phyloP scores from a whole-genome alignment of 2,797 vertebrate genomes.

The Macropodus opercularis region DNA sequence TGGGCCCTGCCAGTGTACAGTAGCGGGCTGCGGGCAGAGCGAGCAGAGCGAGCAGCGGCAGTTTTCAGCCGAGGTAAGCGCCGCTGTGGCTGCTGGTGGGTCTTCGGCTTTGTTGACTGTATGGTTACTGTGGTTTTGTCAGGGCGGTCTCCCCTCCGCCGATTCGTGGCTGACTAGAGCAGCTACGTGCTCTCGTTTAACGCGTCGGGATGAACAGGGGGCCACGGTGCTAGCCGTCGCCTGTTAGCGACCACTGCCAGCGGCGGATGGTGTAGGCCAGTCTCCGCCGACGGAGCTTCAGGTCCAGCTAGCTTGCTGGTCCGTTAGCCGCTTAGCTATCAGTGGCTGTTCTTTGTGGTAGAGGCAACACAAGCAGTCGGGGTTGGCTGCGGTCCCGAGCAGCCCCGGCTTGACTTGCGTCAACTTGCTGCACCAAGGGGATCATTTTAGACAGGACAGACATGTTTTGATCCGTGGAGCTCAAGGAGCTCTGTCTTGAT shows the following conservation, averaged over 20 bases:
- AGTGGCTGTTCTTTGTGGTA: conserved; percentile 29
- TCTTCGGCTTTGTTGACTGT: conserved; percentile 34
- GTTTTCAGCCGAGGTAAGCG: conserved; percentile 56
- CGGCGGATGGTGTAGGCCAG: conserved; percentile 53
- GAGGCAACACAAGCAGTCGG: conserved; percentile 2
- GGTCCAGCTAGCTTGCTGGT: conserved; percentile 51
- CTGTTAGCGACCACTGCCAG: conserved; percentile 54
- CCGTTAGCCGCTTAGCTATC: conserved; percentile 55
- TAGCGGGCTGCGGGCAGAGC: conserved; percentile 53
- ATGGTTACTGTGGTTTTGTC: conserved; percentile 9
- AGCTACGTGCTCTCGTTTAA: neutral
- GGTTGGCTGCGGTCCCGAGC: neutral
- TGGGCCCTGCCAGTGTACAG: conserved; percentile 72
- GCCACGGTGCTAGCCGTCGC: conserved; percentile 63
- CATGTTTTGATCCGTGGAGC: conserved; percentile 47
- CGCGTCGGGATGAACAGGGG: conserved; percentile 18
- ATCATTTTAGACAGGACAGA: conserved; percentile 2
- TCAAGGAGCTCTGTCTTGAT: conserved; percentile 17
- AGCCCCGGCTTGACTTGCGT: neutral
- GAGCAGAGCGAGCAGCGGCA: conserved; percentile 22
- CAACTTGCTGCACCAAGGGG: neutral
- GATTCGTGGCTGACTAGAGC: neutral
- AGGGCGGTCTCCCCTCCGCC: neutral
- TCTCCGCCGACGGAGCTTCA: conserved; percentile 48
- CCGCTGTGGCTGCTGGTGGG: conserved; percentile 2